Evolutionary conservation across 2,888 invertebrate genomes (phyloP).

Genomic region (Macrosiphum euphorbiae): DNA sequence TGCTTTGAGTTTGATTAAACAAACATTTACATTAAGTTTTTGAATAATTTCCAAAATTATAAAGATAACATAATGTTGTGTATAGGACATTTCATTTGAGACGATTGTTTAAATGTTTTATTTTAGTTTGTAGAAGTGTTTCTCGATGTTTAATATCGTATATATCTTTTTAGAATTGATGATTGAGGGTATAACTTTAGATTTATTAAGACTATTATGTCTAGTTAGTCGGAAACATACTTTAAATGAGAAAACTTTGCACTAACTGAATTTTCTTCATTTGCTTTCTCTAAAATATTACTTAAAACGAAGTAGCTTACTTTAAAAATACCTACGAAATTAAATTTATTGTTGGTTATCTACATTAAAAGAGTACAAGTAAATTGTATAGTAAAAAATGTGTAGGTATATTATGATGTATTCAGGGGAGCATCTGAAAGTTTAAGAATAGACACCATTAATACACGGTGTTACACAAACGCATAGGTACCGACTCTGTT

Average conservation of each 20-base stretch:
- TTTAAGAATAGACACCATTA: not conserved
- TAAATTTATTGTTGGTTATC: not conserved
- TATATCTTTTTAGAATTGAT: not conserved
- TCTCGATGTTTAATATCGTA: not conserved
- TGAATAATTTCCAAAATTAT: not conserved
- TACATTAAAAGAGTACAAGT: not conserved
- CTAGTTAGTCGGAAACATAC: not conserved
- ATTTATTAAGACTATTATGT: not conserved
- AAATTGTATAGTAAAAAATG: not conserved
- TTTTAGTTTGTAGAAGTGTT: not conserved
- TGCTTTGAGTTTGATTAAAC: not conserved
- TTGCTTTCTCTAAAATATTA: not conserved
- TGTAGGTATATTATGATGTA: not conserved
- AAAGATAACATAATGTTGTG: not conserved
- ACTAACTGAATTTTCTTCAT: not conserved
- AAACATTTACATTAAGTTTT: not conserved
- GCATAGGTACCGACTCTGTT: not conserved
- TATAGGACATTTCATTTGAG: not conserved
- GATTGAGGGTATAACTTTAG: not conserved
- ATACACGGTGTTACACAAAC: not conserved
- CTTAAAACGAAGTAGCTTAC: not conserved
- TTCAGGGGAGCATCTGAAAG: not conserved
- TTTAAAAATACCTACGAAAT: not conserved
- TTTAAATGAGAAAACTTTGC: not conserved
- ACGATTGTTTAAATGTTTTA: not conserved